phyloP scores from a whole-genome alignment of 2,888 invertebrate species.

The Pandemis cinnamomeana region DNA sequence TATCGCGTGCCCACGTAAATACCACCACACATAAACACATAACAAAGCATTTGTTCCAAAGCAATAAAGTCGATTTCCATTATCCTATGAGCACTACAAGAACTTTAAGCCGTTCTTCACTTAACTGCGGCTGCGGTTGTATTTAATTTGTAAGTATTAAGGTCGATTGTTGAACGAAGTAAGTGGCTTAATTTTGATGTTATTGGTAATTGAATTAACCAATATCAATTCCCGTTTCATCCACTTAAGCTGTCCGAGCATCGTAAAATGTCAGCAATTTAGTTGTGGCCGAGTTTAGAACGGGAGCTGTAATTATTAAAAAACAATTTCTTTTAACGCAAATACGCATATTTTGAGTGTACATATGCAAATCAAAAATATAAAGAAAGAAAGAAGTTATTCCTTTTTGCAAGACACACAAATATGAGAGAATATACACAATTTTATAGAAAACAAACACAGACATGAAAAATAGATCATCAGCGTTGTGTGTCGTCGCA shows the following conservation, averaged over 20 bases:
- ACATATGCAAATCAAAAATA: no score
- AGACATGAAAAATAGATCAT: no score
- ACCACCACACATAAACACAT: not conserved
- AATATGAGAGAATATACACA: no score
- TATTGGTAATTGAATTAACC: constrained; percentile 29
- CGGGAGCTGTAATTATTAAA: no score
- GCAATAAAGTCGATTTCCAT: constrained; percentile 4
- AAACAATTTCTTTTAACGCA: no score
- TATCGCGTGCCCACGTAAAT: constrained; percentile 4
- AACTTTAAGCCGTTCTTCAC: not conserved
- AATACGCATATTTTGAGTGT: no score
- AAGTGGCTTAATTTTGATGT: not conserved
- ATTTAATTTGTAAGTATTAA: not conserved
- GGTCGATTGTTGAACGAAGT: constrained; percentile 3
- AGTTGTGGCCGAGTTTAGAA: constrained; percentile 1
- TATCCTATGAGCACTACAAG: not conserved
- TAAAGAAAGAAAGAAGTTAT: no score
- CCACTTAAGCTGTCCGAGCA: constrained; percentile 9
- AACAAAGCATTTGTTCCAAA: not conserved
- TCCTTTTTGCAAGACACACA: no score
- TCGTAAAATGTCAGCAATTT: constrained; percentile 12
- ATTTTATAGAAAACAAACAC: no score
- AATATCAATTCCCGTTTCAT: constrained; percentile 20
- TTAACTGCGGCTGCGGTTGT: not conserved
- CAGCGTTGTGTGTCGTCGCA: no score